Conservation (phyloP, 2,113 vertebrate genomes). For the Elachura formosa region DNA sequence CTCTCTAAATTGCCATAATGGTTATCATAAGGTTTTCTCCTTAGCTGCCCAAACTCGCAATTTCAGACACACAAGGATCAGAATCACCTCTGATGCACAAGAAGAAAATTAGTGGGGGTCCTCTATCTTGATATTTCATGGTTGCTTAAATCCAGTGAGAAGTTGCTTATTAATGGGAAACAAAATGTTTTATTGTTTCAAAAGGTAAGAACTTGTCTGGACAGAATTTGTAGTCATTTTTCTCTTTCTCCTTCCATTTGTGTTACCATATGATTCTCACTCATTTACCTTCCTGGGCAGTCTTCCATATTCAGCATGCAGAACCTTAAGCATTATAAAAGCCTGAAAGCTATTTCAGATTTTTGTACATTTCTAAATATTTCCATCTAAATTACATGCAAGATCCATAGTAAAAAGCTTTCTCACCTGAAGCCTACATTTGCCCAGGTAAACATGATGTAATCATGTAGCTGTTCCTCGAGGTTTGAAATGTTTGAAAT, state of each 20-base stretch:
- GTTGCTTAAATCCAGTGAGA: neutral
- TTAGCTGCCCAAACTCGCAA: too few species aligned
- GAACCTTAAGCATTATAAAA: neutral
- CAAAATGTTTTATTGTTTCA: neutral
- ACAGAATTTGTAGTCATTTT: neutral
- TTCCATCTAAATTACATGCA: fast-evolving
- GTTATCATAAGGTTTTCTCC: too few species aligned
- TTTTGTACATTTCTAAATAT: neutral
- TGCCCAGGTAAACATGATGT: neutral
- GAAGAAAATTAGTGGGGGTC: neutral
- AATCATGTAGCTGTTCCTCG: fast-evolving
- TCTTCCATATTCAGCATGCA: fast-evolving
- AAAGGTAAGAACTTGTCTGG: neutral
- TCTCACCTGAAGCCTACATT: neutral
- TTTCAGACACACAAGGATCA: neutral
- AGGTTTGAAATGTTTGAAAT: neutral
- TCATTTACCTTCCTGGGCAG: neutral
- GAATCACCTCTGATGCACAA: neutral
- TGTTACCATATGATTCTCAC: neutral
- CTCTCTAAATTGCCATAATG: neutral
- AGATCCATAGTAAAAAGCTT: neutral
- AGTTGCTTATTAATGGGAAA: neutral
- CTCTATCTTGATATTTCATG: neutral
- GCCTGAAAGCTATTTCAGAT: neutral
- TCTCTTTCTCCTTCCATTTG: neutral